phyloP scores from a whole-genome alignment of 1,140 invertebrate species.

The Aphaenogaster ashmeadi region DNA sequence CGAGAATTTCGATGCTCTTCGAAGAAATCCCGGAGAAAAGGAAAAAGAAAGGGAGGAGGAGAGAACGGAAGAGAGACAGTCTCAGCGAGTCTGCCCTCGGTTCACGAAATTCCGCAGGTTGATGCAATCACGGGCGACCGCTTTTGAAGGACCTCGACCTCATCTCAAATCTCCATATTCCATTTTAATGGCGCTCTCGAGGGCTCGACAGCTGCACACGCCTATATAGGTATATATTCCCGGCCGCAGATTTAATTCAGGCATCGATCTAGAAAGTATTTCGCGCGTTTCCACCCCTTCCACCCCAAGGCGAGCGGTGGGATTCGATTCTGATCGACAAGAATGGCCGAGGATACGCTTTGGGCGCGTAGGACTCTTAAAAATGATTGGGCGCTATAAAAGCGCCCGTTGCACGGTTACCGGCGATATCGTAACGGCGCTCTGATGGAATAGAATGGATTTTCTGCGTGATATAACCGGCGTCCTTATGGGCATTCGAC shows the following conservation, averaged over 20 bases:
- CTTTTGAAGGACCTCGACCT: conserved; percentile 64
- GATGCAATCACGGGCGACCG: conserved; percentile 64
- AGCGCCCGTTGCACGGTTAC: conserved; percentile 55
- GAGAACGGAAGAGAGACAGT: background rate
- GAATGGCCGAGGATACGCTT: conserved; percentile 64
- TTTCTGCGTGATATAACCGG: conserved; percentile 59
- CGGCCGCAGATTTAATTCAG: conserved; percentile 75
- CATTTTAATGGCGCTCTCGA: conserved; percentile 68
- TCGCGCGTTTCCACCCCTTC: conserved; percentile 15
- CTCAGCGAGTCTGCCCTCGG: background rate
- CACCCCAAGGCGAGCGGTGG: background rate
- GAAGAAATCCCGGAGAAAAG: conserved; percentile 10
- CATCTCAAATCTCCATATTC: conserved; percentile 68
- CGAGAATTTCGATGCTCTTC: conserved; percentile 11
- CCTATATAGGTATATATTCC: conserved; percentile 42
- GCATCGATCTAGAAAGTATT: conserved; percentile 76
- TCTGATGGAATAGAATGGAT: conserved; percentile 61
- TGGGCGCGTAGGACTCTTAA: conserved; percentile 73
- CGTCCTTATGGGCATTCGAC: conserved; percentile 46
- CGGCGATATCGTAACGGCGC: conserved; percentile 45
- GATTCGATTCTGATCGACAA: conserved; percentile 49
- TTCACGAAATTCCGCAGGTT: conserved; percentile 59
- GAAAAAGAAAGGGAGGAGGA: background rate
- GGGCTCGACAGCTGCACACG: conserved; percentile 62
- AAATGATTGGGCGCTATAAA: conserved; percentile 81